These are phyloP conservation scores for Ictalurus furcatus DNA, from an alignment of 2,113 vertebrate species.

Conservation along the genomic window DNA sequence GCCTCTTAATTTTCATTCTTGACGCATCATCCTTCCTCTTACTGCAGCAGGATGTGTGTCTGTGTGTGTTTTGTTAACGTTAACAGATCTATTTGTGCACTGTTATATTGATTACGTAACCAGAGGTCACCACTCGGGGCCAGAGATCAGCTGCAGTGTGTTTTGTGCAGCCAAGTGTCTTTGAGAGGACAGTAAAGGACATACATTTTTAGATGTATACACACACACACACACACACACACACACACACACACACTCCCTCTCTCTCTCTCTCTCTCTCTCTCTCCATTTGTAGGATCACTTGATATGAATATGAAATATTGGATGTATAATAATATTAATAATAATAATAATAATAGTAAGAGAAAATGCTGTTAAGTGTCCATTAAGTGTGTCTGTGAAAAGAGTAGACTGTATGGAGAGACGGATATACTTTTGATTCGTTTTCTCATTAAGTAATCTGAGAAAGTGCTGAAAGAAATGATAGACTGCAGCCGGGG, in stretches of 20 bases:
- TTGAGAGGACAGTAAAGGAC: constrained; percentile 17
- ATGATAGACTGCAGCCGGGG: neutral
- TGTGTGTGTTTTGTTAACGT: constrained; percentile 1
- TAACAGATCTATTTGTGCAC: neutral
- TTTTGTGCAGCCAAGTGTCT: constrained; percentile 14
- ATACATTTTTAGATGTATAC: neutral
- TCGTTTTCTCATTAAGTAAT: neutral
- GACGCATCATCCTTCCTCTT: neutral
- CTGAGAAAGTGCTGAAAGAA: neutral
- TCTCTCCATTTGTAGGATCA: neutral
- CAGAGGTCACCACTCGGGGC: constrained; percentile 5
- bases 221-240: neutral
- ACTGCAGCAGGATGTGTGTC: neutral
- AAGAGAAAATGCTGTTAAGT: no score
- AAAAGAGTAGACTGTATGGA: neutral
- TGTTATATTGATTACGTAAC: constrained; percentile 31
- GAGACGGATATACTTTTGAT: neutral
- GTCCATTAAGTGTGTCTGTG: neutral
- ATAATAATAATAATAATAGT: neutral
- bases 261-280: neutral
- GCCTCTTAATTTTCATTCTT: neutral
- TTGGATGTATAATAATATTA: no score
- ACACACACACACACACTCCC: neutral
- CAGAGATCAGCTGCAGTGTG: constrained; percentile 13
- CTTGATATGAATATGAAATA: neutral